Evolutionary conservation across 2,888 invertebrate genomes (phyloP), one percentile per base, ranked within the genome.

Genomic region (Eupithecia inturbata): DNA sequence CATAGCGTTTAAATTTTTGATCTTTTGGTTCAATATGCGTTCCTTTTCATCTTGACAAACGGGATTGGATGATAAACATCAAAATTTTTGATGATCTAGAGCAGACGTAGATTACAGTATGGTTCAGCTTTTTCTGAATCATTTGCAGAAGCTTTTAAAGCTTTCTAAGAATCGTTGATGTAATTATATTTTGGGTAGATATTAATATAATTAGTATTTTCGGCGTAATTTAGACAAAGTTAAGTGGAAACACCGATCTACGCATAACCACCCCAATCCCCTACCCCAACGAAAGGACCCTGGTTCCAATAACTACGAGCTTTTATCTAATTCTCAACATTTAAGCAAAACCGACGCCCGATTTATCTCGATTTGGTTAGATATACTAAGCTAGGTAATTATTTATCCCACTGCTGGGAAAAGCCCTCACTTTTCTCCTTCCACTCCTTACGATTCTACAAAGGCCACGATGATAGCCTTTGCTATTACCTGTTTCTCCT

Each of bases 1-100:
- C 64, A 69, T 26, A 41, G 72, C 64, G 72, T 72, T 69, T 69
- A 69, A 22, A 22, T 60, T 67, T 71, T 71, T 72, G 63, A 68
- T 69, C 62, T 73, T 45, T 60, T 67, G 41, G 57, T 66, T 69
- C 36, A 66, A 66, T 19, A 36, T 41, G 66, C n/a, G 14, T 66
- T 62, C 31, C 39, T 31, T 66, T 66, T 66, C 22, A 66, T 39
- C 14, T 66, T 26, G 39, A 66, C 39, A 66, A 36, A 66, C 14
- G 6, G 22, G 66, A 39, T 39, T 41, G 14, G 31, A n/a, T 39
- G 39, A 66, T 66, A 26, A 39, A 66, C 22, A 66, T 62, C 62
- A 31, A 62, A n/a, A 31, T 31, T 31, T 19, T 57, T 3, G 53
- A 53, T 3, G 19, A 62, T 60, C 2, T 60, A 31, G 62, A 31